Conservation (phyloP, 2,797 vertebrate species). For the Anniella stebbinsi region DNA sequence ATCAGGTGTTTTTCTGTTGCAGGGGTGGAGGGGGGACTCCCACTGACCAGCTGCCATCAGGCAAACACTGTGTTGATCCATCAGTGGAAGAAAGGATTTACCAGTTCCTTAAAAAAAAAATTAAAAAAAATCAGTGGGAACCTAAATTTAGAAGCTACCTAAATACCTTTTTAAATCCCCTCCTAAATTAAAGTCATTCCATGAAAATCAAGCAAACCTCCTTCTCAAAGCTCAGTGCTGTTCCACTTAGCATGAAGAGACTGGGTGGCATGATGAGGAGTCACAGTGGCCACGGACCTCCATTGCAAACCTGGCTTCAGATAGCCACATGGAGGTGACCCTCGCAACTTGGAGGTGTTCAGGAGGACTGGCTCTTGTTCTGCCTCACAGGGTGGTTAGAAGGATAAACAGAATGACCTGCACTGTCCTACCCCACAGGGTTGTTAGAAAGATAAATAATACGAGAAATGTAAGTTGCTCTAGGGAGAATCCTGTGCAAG, state of each 20-base stretch:
- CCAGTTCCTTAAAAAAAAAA: slow-evolving; percentile 11
- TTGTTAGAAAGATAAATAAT: too few species aligned
- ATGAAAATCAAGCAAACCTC: not conserved
- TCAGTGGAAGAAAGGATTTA: not conserved
- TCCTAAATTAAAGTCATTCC: not conserved
- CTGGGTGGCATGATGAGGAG: not conserved
- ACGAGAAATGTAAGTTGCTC: too few species aligned
- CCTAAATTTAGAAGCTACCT: slow-evolving; percentile 14
- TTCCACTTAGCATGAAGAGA: not conserved
- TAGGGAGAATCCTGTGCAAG: too few species aligned
- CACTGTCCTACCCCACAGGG: too few species aligned
- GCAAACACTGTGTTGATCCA: not conserved
- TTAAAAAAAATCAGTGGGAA: not conserved
- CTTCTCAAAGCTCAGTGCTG: not conserved
- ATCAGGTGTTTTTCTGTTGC: slow-evolving; percentile 10
- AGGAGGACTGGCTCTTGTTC: not conserved
- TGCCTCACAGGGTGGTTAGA: not conserved
- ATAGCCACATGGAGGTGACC: not conserved
- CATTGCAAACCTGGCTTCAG: not conserved
- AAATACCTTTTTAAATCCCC: not conserved
- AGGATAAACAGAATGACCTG: not conserved
- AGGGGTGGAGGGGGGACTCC: not conserved
- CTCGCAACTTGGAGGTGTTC: too few species aligned
- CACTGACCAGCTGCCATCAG: not conserved
- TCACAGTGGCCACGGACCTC: not conserved